Evolutionary conservation across 2,113 vertebrate genomes (phyloP).

Genomic region (Chaetura pelagica): DNA sequence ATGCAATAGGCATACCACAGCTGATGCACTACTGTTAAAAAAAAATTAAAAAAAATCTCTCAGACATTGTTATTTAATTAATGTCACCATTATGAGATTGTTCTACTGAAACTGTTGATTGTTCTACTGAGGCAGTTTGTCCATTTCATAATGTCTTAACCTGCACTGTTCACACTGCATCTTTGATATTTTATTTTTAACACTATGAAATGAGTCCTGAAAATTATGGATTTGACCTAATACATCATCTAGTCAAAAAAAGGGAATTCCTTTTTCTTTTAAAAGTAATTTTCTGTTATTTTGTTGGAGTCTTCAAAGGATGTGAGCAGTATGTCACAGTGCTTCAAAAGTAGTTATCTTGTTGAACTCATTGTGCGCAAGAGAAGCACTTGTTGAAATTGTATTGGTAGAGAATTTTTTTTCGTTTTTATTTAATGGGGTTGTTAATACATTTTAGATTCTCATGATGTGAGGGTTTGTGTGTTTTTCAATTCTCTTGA

Average conservation of each 20-base stretch:
- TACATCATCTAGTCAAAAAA: neutral
- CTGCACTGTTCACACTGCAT: neutral
- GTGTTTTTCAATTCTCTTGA: neutral
- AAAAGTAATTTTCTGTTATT: neutral
- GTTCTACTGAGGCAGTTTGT: neutral
- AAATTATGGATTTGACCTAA: neutral
- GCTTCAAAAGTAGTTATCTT: neutral
- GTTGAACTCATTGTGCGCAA: neutral
- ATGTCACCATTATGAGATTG: neutral
- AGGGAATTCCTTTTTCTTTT: neutral
- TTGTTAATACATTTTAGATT: neutral
- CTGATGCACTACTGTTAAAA: neutral
- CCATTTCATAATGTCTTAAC: neutral
- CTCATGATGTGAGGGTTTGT: fast-evolving
- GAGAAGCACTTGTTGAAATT: neutral
- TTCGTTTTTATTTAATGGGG: neutral
- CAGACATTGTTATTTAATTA: neutral
- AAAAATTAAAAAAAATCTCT: neutral
- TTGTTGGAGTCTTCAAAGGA: neutral
- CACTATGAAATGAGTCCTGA: neutral
- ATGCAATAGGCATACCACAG: neutral
- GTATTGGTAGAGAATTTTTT: neutral
- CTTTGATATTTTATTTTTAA: neutral
- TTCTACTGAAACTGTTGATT: neutral
- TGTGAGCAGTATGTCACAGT: neutral